A percentile compares a stretch with the other conserved stretches of the same genome.
These are phyloP conservation scores for Nothobranchius kuhntae DNA, from an alignment of 2,113 vertebrate genomes.

Conservation along the genomic window DNA sequence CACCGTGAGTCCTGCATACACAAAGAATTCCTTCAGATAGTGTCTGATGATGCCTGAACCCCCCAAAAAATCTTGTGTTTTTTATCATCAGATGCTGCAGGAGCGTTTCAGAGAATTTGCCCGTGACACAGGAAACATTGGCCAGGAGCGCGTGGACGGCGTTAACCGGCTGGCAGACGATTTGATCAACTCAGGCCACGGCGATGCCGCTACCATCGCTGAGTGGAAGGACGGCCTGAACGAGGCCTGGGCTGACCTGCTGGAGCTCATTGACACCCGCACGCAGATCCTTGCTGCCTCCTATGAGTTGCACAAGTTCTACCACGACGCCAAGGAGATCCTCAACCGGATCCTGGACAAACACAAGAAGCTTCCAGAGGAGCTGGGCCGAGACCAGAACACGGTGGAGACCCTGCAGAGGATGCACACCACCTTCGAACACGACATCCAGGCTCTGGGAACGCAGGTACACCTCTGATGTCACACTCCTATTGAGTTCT, in stretches of 20 bases:
- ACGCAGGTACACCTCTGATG: conserved; percentile 83
- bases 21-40: background rate
- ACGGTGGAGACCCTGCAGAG: conserved; percentile 97
- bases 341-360: conserved; percentile 97
- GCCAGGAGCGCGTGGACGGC: conserved; percentile 93
- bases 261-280: conserved; percentile 96
- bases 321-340: conserved; percentile 96
- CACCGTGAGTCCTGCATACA: conserved; percentile 79
- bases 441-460: conserved; percentile 96
- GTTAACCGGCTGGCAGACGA: conserved; percentile 97
- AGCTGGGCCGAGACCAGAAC: conserved; percentile 97
- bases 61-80: background rate
- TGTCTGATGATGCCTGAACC: no score
- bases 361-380: conserved; percentile 97
- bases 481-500: no score
- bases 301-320: conserved; percentile 97
- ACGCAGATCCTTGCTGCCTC: conserved; percentile 97
- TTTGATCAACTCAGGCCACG: conserved; percentile 93
- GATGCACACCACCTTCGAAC: conserved; percentile 97
- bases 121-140: conserved; percentile 96
- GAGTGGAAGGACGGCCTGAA: conserved; percentile 99
- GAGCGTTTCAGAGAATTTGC: conserved; percentile 97
- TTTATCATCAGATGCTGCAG: conserved; percentile 89
- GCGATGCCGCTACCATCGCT: conserved; percentile 94
- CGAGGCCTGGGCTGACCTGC: conserved; percentile 97